Conservation (phyloP, 2,888 invertebrate genomes). For the Nasonia oneida region DNA sequence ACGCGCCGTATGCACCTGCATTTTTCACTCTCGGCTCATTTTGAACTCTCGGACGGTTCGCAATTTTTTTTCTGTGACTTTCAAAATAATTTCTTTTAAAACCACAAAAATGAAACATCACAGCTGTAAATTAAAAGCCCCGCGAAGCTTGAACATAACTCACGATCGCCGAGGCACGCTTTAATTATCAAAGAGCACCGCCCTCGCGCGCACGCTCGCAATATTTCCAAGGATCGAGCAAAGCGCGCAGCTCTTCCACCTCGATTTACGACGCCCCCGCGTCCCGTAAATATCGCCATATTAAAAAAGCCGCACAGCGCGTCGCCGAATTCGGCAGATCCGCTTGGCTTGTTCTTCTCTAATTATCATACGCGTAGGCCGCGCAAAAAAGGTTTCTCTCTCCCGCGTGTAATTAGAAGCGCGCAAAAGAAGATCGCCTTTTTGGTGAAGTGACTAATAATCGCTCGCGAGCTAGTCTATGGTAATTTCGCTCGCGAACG, state of each 20-base stretch:
- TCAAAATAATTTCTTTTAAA: neutral
- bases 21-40: neutral
- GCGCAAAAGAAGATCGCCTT: constrained; percentile 22
- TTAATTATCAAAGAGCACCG: neutral
- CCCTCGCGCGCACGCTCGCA: neutral
- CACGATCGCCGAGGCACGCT: neutral
- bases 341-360: neutral
- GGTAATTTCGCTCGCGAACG: neutral
- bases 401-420: neutral
- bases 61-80: neutral
- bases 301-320: neutral
- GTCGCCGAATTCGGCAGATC: constrained; percentile 4
- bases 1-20: neutral
- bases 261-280: neutral
- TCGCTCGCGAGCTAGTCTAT: neutral
- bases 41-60: neutral
- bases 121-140: no score
- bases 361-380: neutral
- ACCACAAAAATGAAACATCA: neutral
- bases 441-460: constrained; percentile 7
- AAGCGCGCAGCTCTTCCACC: neutral
- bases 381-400: neutral
- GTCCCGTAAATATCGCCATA: neutral
- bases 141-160: neutral
- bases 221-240: neutral